Percentiles rank a stretch among this genome's conserved stretches.
Evolutionary conservation across 2,797 vertebrate species (phyloP).

Genomic region (Bradypodion ventrale): DNA sequence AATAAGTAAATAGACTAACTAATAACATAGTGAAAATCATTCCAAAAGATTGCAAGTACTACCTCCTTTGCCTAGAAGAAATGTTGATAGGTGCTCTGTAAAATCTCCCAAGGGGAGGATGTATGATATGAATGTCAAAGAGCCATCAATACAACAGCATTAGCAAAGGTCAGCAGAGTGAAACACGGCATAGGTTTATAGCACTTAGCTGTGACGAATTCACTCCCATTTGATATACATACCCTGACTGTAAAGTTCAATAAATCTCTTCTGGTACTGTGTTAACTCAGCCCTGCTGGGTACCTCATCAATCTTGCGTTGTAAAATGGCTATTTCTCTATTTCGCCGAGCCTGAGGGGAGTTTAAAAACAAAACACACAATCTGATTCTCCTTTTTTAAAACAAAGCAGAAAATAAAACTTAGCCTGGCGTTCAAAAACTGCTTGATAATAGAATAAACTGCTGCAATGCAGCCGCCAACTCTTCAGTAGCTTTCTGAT

Average conservation of each 20-base stretch:
- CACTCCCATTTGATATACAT: conserved; percentile 63
- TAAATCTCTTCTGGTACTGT: conserved; percentile 98
- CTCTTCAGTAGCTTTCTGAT: neutral
- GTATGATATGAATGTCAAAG: conserved; percentile 9
- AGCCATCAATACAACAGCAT: conserved; percentile 30
- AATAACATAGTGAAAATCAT: conserved; percentile 24
- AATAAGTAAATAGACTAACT: too few relatives aligned
- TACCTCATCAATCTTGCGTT: conserved; percentile 96
- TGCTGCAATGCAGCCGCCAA: neutral
- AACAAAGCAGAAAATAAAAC: too few relatives aligned
- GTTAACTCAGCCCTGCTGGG: conserved; percentile 95
- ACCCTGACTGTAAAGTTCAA: conserved; percentile 98
- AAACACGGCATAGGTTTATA: conserved; percentile 8
- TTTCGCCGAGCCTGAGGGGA: conserved; percentile 90
- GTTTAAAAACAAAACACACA: conserved; percentile 52
- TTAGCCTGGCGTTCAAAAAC: conserved; percentile 16
- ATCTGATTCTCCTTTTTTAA: conserved; percentile 53
- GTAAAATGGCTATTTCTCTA: conserved; percentile 95
- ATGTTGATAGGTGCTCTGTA: conserved; percentile 18
- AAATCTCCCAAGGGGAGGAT: neutral
- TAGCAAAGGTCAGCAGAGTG: neutral
- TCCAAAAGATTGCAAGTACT: neutral
- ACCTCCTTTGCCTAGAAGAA: conserved; percentile 3
- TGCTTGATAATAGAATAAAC: neutral
- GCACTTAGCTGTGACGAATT: conserved; percentile 42